Conservation (phyloP, 2,113 vertebrate genomes). For the Ctenomys sociabilis region DNA sequence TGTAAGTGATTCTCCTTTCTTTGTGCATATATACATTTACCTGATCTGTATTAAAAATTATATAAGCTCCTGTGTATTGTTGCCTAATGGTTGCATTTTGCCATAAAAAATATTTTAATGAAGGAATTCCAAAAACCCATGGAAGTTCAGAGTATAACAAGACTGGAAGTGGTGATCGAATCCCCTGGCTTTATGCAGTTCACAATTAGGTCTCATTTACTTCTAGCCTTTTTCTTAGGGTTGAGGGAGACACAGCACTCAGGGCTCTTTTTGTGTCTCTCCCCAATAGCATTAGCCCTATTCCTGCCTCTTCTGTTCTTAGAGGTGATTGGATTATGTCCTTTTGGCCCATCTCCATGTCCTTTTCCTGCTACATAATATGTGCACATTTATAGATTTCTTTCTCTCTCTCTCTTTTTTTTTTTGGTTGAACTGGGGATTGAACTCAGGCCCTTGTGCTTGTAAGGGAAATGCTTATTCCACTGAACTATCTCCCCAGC, state of each 20-base stretch:
- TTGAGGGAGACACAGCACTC: too few relatives aligned
- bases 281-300: rapidly evolving
- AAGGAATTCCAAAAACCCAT: neutral
- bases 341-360: neutral
- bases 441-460: too few relatives aligned
- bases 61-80: neutral
- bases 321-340: neutral
- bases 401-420: too few relatives aligned
- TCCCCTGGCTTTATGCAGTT: neutral
- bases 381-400: neutral
- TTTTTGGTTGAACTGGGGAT: too few relatives aligned
- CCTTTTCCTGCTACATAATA: neutral
- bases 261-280: neutral
- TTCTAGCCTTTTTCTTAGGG: neutral
- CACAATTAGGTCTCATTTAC: neutral
- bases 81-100: neutral
- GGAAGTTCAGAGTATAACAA: neutral
- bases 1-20: neutral
- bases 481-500: too few relatives aligned
- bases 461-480: too few relatives aligned
- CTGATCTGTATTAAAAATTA: neutral
- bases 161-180: neutral
- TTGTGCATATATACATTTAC: rapidly evolving
- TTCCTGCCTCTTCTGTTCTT: neutral
- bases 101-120: neutral